phyloP scores from a whole-genome alignment of 2,888 invertebrate genomes.

The Parthenolecanium corni region DNA sequence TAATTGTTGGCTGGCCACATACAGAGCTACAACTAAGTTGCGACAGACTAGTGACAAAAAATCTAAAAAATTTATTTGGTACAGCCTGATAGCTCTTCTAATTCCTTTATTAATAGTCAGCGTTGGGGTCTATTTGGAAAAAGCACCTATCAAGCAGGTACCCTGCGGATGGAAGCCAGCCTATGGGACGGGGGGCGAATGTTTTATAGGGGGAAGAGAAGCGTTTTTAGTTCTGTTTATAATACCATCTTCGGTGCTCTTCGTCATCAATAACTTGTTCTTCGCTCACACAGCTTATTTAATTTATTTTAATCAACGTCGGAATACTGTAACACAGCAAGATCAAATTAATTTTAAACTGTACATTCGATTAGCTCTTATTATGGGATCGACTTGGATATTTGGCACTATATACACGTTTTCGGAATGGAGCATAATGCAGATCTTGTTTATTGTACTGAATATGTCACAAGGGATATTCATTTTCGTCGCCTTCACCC shows the following conservation, averaged over 20 bases:
- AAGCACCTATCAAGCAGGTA: constrained; percentile 32
- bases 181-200: constrained; percentile 40
- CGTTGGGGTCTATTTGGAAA: constrained; percentile 38
- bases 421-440: constrained; percentile 38
- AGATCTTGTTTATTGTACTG: constrained; percentile 41
- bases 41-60: constrained; percentile 39
- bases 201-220: constrained; percentile 43
- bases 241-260: constrained; percentile 40
- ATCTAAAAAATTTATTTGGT: constrained; percentile 38
- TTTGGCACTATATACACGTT: constrained; percentile 37
- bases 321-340: constrained; percentile 34
- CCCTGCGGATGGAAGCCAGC: constrained; percentile 38
- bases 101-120: constrained; percentile 38
- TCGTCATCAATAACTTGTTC: constrained; percentile 38
- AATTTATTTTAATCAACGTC: constrained; percentile 39
- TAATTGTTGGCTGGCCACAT: constrained; percentile 42
- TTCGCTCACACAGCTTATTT: constrained; percentile 40
- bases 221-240: constrained; percentile 44
- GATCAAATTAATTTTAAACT: constrained; percentile 38
- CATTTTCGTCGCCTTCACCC: constrained; percentile 43
- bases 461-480: constrained; percentile 44
- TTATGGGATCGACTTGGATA: constrained; percentile 44
- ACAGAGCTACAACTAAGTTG: constrained; percentile 41
- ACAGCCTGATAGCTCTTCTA: constrained; percentile 41
- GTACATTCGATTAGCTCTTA: constrained; percentile 40